These are phyloP conservation scores for Lepidonotus clava DNA, from an alignment of 2,888 invertebrate genomes.

Conservation along the genomic window DNA sequence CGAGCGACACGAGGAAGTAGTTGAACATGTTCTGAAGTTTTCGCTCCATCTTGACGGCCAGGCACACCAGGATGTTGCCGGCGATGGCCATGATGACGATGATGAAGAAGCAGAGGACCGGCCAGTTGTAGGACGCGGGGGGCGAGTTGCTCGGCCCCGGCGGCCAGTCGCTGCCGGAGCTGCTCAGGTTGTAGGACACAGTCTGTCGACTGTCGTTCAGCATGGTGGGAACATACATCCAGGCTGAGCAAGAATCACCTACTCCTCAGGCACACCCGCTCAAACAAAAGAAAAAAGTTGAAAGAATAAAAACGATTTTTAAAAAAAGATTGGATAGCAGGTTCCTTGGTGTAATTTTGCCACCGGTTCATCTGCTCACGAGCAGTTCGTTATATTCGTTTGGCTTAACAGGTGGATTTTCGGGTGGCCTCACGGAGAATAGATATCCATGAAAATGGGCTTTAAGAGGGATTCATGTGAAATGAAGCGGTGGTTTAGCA, in stretches of 20 bases:
- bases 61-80: conserved; percentile 69
- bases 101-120: conserved; percentile 63
- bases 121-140: conserved; percentile 63
- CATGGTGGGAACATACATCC: conserved; percentile 43
- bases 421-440: background rate
- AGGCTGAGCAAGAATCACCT: background rate
- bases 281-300: background rate
- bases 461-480: too few species aligned
- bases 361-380: too few species aligned
- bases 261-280: background rate
- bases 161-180: background rate
- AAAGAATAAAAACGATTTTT: background rate
- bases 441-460: too few species aligned
- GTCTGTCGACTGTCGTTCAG: conserved; percentile 35
- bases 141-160: background rate
- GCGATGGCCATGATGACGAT: conserved; percentile 66
- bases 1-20: conserved; percentile 69
- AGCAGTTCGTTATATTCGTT: background rate
- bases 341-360: too few species aligned
- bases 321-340: too few species aligned
- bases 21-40: conserved; percentile 70
- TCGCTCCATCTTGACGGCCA: conserved; percentile 67
- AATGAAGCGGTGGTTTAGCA: too few species aligned
- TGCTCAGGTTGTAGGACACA: conserved; percentile 10
- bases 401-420: background rate